Evolutionary conservation across 1,140 invertebrate genomes (phyloP), one percentile per base, ranked within the genome.

Genomic region (Chelonus insularis): DNA sequence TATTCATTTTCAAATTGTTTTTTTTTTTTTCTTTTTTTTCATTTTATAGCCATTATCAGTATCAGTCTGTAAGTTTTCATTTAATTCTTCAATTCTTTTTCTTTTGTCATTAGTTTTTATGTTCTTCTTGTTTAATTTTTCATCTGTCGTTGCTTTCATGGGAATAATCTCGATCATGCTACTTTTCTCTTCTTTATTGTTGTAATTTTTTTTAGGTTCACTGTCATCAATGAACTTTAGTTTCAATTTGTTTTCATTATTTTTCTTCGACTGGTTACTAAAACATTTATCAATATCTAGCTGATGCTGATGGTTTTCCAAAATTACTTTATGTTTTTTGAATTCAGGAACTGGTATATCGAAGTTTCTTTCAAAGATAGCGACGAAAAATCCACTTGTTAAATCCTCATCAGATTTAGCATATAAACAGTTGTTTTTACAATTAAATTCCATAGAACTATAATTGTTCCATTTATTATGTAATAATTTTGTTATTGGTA

Each of bases 311-410:
- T 8, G 34, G 25, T 51, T 57, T 52, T 29, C 18, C 48, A 8
- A 23, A 20, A 43, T 47, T 12, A 45, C 23, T 36, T 47, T 63
- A 59, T 25, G n/a, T 55, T 21, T 50, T 32, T 50, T 63, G 8
- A 58, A 71, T 1, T 59, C 32, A 0, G 71, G 72, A 8, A 80
- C 47, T 4, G 68, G 65, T 4, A 74, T 68, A 4, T 76, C 63
- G 7, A 67, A 66, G 52, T 79, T 82, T 72, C 85, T 84, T 72
- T 93, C 89, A 74, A 98, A 91, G 45, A 96, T 85, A 6, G 95
- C 94, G 14, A 98, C 84, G 82, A 99, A 99, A 79, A 98, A 98
- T 21, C 96, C 96, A 80, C 92, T 95, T 0, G 94, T 95, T 2
- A 87, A 78, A 82, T 96, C 92, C 2, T 80, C 73, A 9, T 91